A percentile compares a stretch with the other conserved stretches of the same genome.
phyloP scores from a whole-genome alignment of 2,888 invertebrate species.

The Griposia aprilina region DNA sequence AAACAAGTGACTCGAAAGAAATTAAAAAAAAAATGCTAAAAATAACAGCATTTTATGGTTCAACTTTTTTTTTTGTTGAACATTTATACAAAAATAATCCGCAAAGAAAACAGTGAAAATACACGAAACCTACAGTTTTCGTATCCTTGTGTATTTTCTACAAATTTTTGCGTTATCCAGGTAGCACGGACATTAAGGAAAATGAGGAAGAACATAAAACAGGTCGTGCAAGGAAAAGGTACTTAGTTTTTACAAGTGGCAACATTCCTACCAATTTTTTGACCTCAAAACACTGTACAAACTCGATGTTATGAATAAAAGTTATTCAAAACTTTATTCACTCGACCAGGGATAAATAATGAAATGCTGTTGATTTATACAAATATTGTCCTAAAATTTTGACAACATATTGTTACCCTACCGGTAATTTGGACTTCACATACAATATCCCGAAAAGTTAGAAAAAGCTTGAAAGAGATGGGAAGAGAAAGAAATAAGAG shows the following conservation, averaged over 20 bases:
- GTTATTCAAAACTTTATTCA: constrained; percentile 62
- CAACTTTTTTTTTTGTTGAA: background rate
- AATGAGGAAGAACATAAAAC: constrained; percentile 70
- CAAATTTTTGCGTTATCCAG: constrained; percentile 17
- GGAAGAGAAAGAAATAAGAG: constrained; percentile 49
- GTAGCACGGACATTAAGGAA: constrained; percentile 41
- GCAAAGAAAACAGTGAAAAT: constrained; percentile 7
- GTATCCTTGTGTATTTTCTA: constrained; percentile 6
- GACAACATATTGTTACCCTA: constrained; percentile 25
- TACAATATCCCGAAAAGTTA: constrained; percentile 50
- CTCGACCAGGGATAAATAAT: constrained; percentile 77
- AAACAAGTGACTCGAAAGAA: background rate
- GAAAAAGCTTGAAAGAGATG: constrained; percentile 59
- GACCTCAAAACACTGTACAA: constrained; percentile 86
- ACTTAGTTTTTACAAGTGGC: constrained; percentile 76
- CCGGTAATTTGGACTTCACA: constrained; percentile 63
- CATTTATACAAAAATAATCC: background rate
- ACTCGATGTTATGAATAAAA: constrained; percentile 83
- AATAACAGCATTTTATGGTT: constrained; percentile 5
- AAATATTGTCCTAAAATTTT: constrained; percentile 24
- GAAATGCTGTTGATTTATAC: constrained; percentile 84
- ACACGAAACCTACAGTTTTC: background rate
- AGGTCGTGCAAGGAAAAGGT: constrained; percentile 79
- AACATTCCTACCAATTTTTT: constrained; percentile 80
- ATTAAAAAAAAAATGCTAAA: background rate